phyloP scores from a whole-genome alignment of 2,888 invertebrate species.

The Orthonevra nobilis region DNA sequence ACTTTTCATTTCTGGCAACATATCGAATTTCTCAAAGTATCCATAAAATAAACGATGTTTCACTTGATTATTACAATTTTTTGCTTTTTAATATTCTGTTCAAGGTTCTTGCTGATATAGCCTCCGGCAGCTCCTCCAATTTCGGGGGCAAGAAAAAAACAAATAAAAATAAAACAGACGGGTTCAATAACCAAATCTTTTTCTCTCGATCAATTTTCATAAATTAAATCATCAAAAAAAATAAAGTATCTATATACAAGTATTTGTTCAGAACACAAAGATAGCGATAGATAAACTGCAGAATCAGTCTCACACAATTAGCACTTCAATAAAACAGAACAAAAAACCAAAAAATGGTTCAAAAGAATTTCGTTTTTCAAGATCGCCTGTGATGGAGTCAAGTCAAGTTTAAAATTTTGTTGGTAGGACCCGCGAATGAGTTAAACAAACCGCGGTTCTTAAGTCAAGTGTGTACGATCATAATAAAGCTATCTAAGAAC shows the following conservation, averaged over 20 bases:
- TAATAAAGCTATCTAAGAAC: constrained; percentile 34
- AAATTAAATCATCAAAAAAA: constrained; percentile 24
- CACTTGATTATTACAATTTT: constrained; percentile 26
- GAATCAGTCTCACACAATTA: constrained; percentile 54
- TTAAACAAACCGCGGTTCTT: constrained; percentile 46
- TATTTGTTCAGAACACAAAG: constrained; percentile 36
- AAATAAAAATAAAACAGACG: constrained; percentile 24
- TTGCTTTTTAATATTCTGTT: constrained; percentile 9
- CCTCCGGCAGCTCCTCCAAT: constrained; percentile 52
- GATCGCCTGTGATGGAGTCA: constrained; percentile 53
- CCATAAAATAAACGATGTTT: constrained; percentile 49
- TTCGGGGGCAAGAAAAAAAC: constrained; percentile 18
- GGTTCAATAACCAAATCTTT: constrained; percentile 68
- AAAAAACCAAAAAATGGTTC: constrained; percentile 9
- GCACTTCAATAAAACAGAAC: constrained; percentile 45
- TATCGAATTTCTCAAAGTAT: constrained; percentile 64
- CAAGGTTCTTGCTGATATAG: constrained; percentile 24
- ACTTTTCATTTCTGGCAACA: constrained; percentile 43
- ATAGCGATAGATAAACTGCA: constrained; percentile 49
- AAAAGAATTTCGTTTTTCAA: constrained; percentile 17
- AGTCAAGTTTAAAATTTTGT: no score
- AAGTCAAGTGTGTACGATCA: constrained; percentile 45
- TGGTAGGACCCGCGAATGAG: constrained; percentile 55
- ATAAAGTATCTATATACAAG: constrained; percentile 28
- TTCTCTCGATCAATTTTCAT: constrained; percentile 36